Conservation (phyloP, 2,888 invertebrate genomes). For the Sceliomorpha sp. region DNA sequence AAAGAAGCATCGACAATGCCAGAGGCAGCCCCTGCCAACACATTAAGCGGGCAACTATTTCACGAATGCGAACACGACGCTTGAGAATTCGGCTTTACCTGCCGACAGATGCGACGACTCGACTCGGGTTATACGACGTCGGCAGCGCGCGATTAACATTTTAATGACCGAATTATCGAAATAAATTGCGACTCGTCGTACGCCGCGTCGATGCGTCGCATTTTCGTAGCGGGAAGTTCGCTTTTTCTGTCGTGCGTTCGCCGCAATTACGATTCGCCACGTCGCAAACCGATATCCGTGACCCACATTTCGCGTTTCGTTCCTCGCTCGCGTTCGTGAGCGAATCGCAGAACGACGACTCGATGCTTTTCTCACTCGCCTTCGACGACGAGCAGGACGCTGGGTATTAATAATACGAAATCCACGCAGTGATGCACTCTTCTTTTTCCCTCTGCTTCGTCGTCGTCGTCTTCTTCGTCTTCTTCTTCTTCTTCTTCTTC, state of each 20-base stretch:
- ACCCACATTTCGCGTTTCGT: slow-evolving; percentile 38
- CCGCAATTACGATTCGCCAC: slow-evolving; percentile 38
- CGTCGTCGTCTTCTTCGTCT: background rate
- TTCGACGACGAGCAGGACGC: slow-evolving; percentile 5
- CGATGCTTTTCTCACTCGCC: slow-evolving; percentile 15
- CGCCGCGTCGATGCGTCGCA: background rate
- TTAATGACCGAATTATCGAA: slow-evolving; percentile 75
- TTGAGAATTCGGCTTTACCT: slow-evolving; percentile 61
- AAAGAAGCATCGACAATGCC: background rate
- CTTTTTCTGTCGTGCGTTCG: slow-evolving; percentile 28
- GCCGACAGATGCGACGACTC: slow-evolving; percentile 69
- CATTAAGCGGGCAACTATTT: slow-evolving; percentile 64
- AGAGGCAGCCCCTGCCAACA: slow-evolving; percentile 4
- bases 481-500: slow-evolving; percentile 2
- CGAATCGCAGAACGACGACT: background rate
- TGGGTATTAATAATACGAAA: slow-evolving; percentile 38
- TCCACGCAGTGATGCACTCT: slow-evolving; percentile 12
- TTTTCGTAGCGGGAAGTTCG: slow-evolving; percentile 29
- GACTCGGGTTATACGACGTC: slow-evolving; percentile 50
- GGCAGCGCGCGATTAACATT: slow-evolving; percentile 69
- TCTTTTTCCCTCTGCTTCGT: background rate
- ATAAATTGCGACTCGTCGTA: slow-evolving; percentile 62
- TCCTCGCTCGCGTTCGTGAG: slow-evolving; percentile 24
- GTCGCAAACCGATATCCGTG: slow-evolving; percentile 31
- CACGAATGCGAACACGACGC: slow-evolving; percentile 65